A percentile compares a stretch with the other conserved stretches of the same genome.
These are phyloP conservation scores for Morinoia aosen DNA, from an alignment of 2,888 invertebrate genomes.

Conservation along the genomic window DNA sequence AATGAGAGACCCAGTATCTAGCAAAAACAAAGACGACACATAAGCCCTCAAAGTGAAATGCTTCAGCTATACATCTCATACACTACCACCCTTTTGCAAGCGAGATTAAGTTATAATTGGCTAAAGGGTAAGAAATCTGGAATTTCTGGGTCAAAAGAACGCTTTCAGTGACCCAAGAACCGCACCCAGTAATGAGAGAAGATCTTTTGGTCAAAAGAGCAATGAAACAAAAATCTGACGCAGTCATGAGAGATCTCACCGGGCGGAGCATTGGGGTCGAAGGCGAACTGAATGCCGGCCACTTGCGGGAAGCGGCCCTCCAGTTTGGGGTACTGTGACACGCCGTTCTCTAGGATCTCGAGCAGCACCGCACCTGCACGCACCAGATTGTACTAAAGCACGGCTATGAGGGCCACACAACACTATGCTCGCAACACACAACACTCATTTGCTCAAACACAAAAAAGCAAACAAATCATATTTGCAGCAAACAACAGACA, in stretches of 20 bases:
- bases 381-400: background rate
- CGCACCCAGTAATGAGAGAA: too few species aligned
- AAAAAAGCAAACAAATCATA: too few species aligned
- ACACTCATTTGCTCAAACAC: background rate
- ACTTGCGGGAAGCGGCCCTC: slow-evolving; percentile 92
- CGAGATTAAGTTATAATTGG: too few species aligned
- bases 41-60: too few species aligned
- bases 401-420: background rate
- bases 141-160: too few species aligned
- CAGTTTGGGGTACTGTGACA: slow-evolving; percentile 86
- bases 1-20: too few species aligned
- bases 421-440: background rate
- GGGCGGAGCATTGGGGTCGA: slow-evolving; percentile 71
- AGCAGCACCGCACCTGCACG: slow-evolving; percentile 78
- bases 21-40: too few species aligned
- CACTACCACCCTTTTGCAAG: too few species aligned
- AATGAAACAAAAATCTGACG: background rate
- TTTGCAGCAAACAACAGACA: too few species aligned
- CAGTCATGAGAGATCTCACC: background rate
- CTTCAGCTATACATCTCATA: too few species aligned
- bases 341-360: slow-evolving; percentile 85
- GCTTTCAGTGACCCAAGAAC: too few species aligned
- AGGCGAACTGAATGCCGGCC: slow-evolving; percentile 75
- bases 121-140: too few species aligned
- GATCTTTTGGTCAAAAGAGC: background rate